Base-by-base conservation (phyloP, 2,797 vertebrate genomes). In the Calcarius lapponicus region DNA sequence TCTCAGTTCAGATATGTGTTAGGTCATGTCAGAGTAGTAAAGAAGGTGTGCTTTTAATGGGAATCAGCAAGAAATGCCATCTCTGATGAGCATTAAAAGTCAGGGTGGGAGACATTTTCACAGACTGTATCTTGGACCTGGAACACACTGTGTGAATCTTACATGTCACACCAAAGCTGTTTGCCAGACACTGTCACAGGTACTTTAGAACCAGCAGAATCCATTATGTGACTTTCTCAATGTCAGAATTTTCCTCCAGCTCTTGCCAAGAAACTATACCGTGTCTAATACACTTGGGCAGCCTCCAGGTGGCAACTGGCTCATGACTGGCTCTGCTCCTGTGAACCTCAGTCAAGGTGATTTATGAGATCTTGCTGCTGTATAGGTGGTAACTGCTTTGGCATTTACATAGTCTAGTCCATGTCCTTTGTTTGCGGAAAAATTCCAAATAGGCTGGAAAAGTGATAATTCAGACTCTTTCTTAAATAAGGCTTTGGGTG, bases 231-330 rank as follows among this genome's bases (percentile, higher is more conserved):
- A 90, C 85, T 86, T 90, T 91, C 80, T 90, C 1, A 2, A 78
- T 81, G 54, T 84, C 80, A 89, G 56, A 95, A 67, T 90, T 91
- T 94, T 94, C 36, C 43, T 91, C 29, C 19, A 85, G 25, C 58
- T 81, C 83, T 89, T 96, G 88, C 74, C 88, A 95, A 45, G 80
- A 73, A 57, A 76, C 18, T 12, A 9, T 57, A 62, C 26, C 0
- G 0, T 92, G 42, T 67, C 76, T 93, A 86, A 84, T 90, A 48
- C 34, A 57, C 54, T 80, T 96, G 74, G 75, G 90, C 64, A 87
- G 57, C 74, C 64, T 96, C 91, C 93, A 94, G 78, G 60, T 93
- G 60, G 60, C 28, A 87, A 50, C 56, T 86, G 83, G 66, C 78
- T 88, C 29, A 74, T 47, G 36, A 20, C 61, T 93, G 86, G 62